Evolutionary conservation across 2,888 invertebrate genomes (phyloP).

Genomic region (Hyposoter dolosus): DNA sequence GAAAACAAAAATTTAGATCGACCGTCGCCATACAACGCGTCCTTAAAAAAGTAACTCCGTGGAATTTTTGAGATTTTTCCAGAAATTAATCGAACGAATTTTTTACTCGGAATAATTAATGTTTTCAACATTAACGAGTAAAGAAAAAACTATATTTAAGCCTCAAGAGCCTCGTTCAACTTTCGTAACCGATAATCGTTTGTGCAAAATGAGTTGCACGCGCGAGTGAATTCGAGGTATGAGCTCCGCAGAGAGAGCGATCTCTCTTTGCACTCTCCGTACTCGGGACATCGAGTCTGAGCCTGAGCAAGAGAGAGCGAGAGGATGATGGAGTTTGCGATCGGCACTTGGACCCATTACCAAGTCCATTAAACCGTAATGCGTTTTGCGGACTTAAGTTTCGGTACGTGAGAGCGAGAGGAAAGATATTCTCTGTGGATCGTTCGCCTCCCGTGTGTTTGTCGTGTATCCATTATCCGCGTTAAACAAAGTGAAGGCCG

Average conservation of each 20-base stretch:
- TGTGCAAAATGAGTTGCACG: slow-evolving; percentile 69
- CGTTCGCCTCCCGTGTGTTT: slow-evolving; percentile 32
- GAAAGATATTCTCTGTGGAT: slow-evolving; percentile 12
- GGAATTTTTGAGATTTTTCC: no score
- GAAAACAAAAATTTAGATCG: no score
- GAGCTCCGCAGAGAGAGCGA: slow-evolving; percentile 49
- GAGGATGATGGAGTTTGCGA: slow-evolving; percentile 53
- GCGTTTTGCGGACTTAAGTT: slow-evolving; percentile 55
- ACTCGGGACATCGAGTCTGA: slow-evolving; percentile 29
- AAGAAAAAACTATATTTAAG: not conserved
- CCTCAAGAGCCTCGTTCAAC: slow-evolving; percentile 50
- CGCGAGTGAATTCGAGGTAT: slow-evolving; percentile 64
- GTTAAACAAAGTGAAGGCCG: slow-evolving; percentile 36
- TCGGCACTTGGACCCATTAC: slow-evolving; percentile 70
- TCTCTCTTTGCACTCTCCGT: slow-evolving; percentile 53
- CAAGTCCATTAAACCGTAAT: slow-evolving; percentile 69
- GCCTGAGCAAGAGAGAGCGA: slow-evolving; percentile 26
- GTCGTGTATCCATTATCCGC: slow-evolving; percentile 53
- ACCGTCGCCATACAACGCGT: no score
- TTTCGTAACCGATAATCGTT: slow-evolving; percentile 67
- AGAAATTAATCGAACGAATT: no score
- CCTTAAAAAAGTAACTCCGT: no score
- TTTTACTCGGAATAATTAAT: slow-evolving; percentile 2
- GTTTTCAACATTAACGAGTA: not conserved
- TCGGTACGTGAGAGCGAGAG: slow-evolving; percentile 51